phyloP scores from a whole-genome alignment of 2,888 invertebrate species.

The Tridacna gigas region DNA sequence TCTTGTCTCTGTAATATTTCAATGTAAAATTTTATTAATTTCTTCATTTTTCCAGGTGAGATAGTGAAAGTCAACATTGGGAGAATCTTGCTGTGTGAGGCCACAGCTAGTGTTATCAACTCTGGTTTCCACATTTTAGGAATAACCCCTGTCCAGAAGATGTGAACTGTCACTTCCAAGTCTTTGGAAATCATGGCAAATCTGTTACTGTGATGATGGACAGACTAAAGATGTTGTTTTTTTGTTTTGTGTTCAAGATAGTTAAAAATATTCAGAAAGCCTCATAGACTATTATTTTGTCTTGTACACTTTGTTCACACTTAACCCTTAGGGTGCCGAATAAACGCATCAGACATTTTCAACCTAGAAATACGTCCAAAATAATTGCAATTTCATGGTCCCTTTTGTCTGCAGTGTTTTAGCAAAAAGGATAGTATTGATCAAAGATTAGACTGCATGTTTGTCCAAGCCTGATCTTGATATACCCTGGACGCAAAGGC shows the following conservation, averaged over 20 bases:
- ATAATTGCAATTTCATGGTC: not conserved
- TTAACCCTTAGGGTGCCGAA: too few species aligned
- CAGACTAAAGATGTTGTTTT: not conserved
- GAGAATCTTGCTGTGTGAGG: constrained; percentile 96
- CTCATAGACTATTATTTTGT: not conserved
- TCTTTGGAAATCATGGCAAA: not conserved
- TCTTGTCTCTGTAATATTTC: not conserved
- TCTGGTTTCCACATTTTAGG: constrained; percentile 96
- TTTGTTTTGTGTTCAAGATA: not conserved
- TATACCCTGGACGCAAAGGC: too few species aligned
- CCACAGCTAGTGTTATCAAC: constrained; percentile 94
- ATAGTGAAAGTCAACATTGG: constrained; percentile 93
- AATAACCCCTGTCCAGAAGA: constrained; percentile 94
- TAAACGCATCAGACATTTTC: not conserved
- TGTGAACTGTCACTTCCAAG: constrained; percentile 87
- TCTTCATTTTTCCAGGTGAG: constrained; percentile 87
- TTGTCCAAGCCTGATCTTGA: too few species aligned
- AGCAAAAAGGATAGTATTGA: not conserved
- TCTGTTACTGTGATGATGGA: not conserved
- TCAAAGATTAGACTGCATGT: too few species aligned
- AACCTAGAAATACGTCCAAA: not conserved
- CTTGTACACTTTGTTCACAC: too few species aligned
- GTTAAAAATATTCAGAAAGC: not conserved
- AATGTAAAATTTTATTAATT: not conserved
- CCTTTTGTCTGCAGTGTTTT: not conserved